phyloP scores from a whole-genome alignment of 1,140 invertebrate species.

The Lepidurus apus region DNA sequence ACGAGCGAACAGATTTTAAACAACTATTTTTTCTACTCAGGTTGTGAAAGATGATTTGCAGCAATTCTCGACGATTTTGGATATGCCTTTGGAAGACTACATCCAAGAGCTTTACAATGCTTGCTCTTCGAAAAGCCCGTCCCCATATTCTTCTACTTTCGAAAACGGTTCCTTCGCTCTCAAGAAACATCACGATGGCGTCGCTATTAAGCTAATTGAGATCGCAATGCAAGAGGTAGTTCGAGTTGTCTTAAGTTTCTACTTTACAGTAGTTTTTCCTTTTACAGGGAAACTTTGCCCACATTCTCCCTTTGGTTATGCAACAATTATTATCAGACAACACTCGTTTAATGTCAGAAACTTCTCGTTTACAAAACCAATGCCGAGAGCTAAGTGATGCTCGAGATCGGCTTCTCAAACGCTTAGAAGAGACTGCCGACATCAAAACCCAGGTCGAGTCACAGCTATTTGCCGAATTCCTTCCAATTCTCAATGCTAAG shows the following conservation, averaged over 20 bases:
- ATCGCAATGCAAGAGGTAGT: not conserved
- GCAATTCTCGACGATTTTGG: not conserved
- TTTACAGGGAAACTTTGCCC: not conserved
- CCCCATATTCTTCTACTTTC: not conserved
- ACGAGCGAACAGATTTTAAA: not conserved
- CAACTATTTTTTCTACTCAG: not conserved
- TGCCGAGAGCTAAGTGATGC: not conserved
- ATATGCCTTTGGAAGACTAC: not conserved
- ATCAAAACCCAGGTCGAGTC: not conserved
- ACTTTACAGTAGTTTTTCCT: not conserved
- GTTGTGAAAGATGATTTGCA: not conserved
- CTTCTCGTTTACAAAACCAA: not conserved
- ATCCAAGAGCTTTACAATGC: not conserved
- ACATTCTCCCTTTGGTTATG: not conserved
- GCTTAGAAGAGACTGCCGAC: not conserved
- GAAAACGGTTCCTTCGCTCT: not conserved
- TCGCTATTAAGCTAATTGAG: not conserved
- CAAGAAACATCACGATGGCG: not conserved
- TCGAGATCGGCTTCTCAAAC: conserved; percentile 7
- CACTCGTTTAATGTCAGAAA: not conserved
- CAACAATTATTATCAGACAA: not conserved
- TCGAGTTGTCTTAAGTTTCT: not conserved
- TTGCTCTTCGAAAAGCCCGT: not conserved
- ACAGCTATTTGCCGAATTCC: not conserved
- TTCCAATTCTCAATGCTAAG: not conserved